phyloP scores from a whole-genome alignment of 1,140 invertebrate genomes.

The Drosophila novamexicana region DNA sequence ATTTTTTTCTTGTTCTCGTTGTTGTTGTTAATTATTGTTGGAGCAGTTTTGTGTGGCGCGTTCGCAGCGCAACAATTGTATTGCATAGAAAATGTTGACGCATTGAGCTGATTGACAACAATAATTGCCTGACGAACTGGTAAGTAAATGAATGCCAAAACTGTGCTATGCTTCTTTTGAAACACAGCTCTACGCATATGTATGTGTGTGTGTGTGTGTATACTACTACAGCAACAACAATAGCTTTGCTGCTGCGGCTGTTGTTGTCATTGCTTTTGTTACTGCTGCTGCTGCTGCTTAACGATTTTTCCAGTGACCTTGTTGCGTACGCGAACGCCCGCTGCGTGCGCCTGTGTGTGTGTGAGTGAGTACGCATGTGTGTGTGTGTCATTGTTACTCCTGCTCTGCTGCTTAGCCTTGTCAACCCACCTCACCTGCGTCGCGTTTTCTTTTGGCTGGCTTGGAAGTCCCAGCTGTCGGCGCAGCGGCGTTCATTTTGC shows the following conservation, averaged over 20 bases:
- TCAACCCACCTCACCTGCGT: constrained; percentile 34
- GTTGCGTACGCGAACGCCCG: constrained; percentile 79
- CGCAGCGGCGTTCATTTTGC: constrained; percentile 9
- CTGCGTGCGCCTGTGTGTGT: constrained; percentile 22
- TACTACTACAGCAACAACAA: constrained; percentile 35
- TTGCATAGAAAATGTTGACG: constrained; percentile 30
- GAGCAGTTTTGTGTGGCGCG: constrained; percentile 19
- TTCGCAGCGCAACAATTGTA: constrained; percentile 36
- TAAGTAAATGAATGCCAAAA: constrained; percentile 28
- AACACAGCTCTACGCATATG: background rate
- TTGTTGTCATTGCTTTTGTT: constrained; percentile 45
- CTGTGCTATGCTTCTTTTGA: background rate
- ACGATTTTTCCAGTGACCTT: constrained; percentile 85
- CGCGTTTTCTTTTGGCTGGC: constrained; percentile 31
- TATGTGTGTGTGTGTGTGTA: constrained; percentile 50
- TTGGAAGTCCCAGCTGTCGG: constrained; percentile 42
- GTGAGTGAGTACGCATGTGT: constrained; percentile 17
- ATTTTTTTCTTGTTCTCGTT: constrained; percentile 1
- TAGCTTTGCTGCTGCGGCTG: constrained; percentile 28
- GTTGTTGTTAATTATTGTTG: background rate
- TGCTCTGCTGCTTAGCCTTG: constrained; percentile 69
- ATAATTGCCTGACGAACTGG: constrained; percentile 13
- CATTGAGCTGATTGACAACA: constrained; percentile 16
- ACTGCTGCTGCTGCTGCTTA: constrained; percentile 47
- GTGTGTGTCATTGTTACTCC: constrained; percentile 44